phyloP scores from a whole-genome alignment of 2,797 vertebrate species.

The Alectoris magna region DNA sequence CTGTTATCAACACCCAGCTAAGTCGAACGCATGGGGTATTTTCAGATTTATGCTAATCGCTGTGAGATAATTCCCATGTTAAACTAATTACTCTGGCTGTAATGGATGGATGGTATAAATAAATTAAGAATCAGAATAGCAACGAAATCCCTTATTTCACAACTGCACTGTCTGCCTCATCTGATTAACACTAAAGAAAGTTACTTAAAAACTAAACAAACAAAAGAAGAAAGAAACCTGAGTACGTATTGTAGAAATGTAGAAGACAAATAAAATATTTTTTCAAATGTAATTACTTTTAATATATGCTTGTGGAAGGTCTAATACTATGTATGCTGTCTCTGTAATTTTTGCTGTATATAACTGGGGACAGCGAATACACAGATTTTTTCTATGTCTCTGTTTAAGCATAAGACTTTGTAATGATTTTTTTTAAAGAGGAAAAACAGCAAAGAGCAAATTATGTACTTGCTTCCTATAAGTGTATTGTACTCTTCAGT shows the following conservation, averaged over 20 bases:
- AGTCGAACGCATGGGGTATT: constrained; percentile 8
- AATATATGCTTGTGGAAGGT: constrained; percentile 86
- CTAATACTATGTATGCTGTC: constrained; percentile 82
- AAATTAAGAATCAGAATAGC: constrained; percentile 50
- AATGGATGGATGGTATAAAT: constrained; percentile 1
- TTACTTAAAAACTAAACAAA: constrained; percentile 67
- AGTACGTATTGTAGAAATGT: constrained; percentile 86
- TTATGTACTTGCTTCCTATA: constrained; percentile 87
- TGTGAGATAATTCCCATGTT: constrained; percentile 30
- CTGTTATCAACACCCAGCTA: constrained; percentile 26
- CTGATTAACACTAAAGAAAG: constrained; percentile 67
- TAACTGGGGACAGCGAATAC: constrained; percentile 92
- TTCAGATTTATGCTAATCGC: not conserved
- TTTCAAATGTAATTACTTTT: constrained; percentile 87
- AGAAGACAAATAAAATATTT: constrained; percentile 86
- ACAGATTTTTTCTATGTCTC: constrained; percentile 90
- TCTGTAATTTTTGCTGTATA: constrained; percentile 93
- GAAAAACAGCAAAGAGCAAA: constrained; percentile 89
- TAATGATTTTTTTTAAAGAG: constrained; percentile 95
- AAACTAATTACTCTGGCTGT: constrained; percentile 15
- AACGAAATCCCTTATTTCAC: constrained; percentile 67
- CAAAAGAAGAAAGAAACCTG: constrained; percentile 76
- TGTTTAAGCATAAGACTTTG: constrained; percentile 95
- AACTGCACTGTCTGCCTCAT: constrained; percentile 75
- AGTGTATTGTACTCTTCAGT: constrained; percentile 79